Conservation (phyloP, 2,797 vertebrate species). For the Dendrocincla fuliginosa region DNA sequence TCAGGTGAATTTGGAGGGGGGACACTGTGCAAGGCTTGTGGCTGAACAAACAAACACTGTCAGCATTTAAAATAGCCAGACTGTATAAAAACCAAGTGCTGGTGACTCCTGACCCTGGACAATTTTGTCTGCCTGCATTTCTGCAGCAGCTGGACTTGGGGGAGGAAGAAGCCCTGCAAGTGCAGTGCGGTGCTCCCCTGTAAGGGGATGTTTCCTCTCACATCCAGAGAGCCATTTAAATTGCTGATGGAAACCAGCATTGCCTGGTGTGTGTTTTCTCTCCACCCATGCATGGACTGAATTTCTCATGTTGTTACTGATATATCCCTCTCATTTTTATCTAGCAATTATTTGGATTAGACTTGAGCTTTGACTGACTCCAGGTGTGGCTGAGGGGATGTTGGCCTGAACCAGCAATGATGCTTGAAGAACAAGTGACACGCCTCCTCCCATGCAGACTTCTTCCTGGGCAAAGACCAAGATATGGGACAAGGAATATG, state of each 20-base stretch:
- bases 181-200: fast-evolving
- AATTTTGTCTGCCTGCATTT: neutral
- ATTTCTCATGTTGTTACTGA: neutral
- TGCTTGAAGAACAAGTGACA: neutral
- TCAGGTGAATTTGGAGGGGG: neutral
- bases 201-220: neutral
- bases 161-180: neutral
- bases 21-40: neutral
- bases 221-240: neutral
- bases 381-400: neutral
- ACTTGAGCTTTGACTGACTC: neutral
- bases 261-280: neutral
- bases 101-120: neutral
- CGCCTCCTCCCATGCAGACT: neutral
- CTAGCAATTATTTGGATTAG: neutral
- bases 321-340: neutral
- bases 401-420: neutral
- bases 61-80: neutral
- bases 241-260: neutral
- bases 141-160: neutral
- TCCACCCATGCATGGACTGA: neutral
- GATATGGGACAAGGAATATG: neutral
- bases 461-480: neutral
- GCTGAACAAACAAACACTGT: neutral
- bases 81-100: neutral